Evolutionary conservation across 2,797 vertebrate species (phyloP), one percentile per base, ranked within the genome.

Genomic region (Mallotus villosus): DNA sequence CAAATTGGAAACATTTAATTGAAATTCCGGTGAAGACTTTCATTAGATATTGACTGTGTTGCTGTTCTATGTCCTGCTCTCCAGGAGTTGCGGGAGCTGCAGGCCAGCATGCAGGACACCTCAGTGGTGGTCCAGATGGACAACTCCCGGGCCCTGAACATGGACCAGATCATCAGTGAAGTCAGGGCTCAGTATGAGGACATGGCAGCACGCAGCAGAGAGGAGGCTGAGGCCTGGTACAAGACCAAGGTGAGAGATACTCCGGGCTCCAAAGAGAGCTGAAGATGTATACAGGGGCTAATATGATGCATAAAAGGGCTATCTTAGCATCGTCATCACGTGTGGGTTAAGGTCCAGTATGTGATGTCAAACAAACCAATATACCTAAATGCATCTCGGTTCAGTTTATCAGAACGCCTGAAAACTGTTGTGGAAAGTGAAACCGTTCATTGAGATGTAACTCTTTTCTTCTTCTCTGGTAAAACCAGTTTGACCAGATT

Each of bases 31-130:
- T 34, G 7, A 34, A 34, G 6, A 8, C 8, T n/a, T 55, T 55
- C 3, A 5, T n/a, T 55, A 7, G 16, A 3, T 12, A 46, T 46
- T 46, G 11, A 46, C 6, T 55, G n/a, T 66, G 65, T 0, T 41
- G 21, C 24, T 68, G 3, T 63, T 49, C 27, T 29, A 4, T 29
- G 11, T 79, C 80, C 11, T 60, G 37, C 21, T 49, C 41, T 68
- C 12, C 59, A 97, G 97, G 96, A 97, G 84, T 74, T 95, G 58
- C 81, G 4, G 55, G 95, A 97, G 82, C 81, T 95, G 71, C 89
- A 90, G 84, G 90, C 92, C 19, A 92, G 86, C 78, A 16, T 94
- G 81, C 90, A 80, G 1, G 73, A 88, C 19, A 89, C 81, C 1
- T 92, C 89, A 0, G 92, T 95, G 76, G 89, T 95, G 78, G 81